Evolutionary conservation across 1,140 invertebrate genomes (phyloP).

Genomic region (Cydia fagiglandana): DNA sequence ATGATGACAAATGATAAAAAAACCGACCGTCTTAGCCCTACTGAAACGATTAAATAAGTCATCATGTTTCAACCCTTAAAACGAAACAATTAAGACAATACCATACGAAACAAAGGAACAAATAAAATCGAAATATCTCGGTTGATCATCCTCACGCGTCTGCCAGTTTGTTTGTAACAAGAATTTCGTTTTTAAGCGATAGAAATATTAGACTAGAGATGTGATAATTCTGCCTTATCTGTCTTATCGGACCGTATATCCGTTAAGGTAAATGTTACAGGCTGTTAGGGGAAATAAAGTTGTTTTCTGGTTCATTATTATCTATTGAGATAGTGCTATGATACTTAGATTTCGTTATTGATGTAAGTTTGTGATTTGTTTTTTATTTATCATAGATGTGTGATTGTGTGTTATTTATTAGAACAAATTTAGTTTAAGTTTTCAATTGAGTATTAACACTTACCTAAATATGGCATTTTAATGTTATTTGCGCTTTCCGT

Average conservation of each 20-base stretch:
- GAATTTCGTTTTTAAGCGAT: slow-evolving; percentile 58
- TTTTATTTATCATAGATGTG: neutral
- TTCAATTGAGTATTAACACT: too few relatives aligned
- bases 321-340: slow-evolving; percentile 16
- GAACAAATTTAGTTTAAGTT: too few relatives aligned
- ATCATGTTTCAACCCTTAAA: slow-evolving; percentile 47
- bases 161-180: slow-evolving; percentile 65
- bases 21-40: too few relatives aligned
- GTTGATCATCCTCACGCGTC: slow-evolving; percentile 61
- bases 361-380: neutral
- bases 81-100: slow-evolving; percentile 68
- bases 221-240: slow-evolving; percentile 37
- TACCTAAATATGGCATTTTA: too few relatives aligned
- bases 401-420: neutral
- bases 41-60: neutral
- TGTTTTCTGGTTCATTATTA: slow-evolving; percentile 34
- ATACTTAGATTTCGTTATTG: slow-evolving; percentile 14
- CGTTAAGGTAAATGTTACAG: slow-evolving; percentile 40
- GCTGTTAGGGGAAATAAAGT: slow-evolving; percentile 41
- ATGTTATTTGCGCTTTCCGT: too few relatives aligned
- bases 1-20: too few relatives aligned
- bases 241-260: slow-evolving; percentile 40
- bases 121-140: slow-evolving; percentile 37
- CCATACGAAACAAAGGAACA: slow-evolving; percentile 47
- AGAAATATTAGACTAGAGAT: slow-evolving; percentile 45